These are phyloP conservation scores for Leguminivora glycinivorella DNA, from an alignment of 1,140 invertebrate species.

Conservation along the genomic window DNA sequence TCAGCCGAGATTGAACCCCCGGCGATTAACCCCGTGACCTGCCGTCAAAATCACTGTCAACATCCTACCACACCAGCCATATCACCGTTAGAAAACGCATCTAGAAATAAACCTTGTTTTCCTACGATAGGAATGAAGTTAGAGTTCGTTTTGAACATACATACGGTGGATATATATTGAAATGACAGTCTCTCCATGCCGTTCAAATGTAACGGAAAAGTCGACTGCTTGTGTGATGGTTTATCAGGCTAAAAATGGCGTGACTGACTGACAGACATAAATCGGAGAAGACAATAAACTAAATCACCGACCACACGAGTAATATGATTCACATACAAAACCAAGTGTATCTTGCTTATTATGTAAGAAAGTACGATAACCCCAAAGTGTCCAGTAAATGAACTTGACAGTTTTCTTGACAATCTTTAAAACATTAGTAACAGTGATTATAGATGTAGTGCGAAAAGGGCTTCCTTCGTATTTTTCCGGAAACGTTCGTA, in stretches of 20 bases:
- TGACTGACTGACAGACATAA: not conserved
- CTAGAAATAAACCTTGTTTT: not conserved
- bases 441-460: too few relatives aligned
- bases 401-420: too few relatives aligned
- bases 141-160: not conserved
- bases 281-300: not conserved
- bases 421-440: too few relatives aligned
- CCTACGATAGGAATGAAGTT: not conserved
- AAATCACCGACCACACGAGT: not conserved
- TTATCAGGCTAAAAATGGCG: not conserved
- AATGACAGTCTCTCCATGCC: not conserved
- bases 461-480: too few relatives aligned
- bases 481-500: too few relatives aligned
- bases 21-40: conserved; percentile 8
- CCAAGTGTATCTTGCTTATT: too few relatives aligned
- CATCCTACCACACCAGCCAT: not conserved
- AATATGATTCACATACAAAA: too few relatives aligned
- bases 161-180: not conserved
- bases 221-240: not conserved
- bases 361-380: too few relatives aligned
- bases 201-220: conserved; percentile 5
- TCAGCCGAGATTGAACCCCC: not conserved
- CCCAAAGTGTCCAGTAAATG: too few relatives aligned
- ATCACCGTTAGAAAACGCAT: not conserved
- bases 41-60: not conserved